Conservation (phyloP, 2,888 invertebrate species). For the Ophonus ardosiacus region DNA sequence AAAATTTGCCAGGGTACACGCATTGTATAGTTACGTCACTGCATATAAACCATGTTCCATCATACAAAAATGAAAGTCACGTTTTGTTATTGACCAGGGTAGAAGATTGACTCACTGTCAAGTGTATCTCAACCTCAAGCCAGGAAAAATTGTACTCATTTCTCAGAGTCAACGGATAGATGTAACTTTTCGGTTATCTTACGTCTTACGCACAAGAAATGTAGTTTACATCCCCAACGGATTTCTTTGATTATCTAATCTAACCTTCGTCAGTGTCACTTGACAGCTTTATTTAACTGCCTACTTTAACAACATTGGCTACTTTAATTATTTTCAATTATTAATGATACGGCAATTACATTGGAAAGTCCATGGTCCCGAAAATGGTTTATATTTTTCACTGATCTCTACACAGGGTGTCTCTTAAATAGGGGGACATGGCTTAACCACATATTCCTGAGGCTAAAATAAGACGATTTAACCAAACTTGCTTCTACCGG, state of each 20-base stretch:
- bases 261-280: constrained; percentile 30
- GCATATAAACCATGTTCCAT: not conserved
- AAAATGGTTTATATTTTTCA: no score
- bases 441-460: no score
- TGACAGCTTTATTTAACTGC: not conserved
- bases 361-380: no score
- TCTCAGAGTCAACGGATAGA: constrained; percentile 3
- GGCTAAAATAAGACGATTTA: no score
- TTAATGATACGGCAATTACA: not conserved
- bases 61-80: not conserved
- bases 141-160: constrained; percentile 14
- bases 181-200: constrained; percentile 14
- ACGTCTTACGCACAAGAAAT: constrained; percentile 20
- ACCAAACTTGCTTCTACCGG: no score
- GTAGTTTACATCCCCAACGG: not conserved
- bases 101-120: constrained; percentile 27
- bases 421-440: no score
- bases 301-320: not conserved
- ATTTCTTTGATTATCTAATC: not conserved
- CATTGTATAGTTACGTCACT: no score
- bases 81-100: not conserved
- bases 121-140: not conserved
- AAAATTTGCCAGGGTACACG: no score
- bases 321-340: not conserved
- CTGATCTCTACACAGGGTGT: no score